These are phyloP conservation scores for Anolis apletophallus DNA, from an alignment of 2,797 vertebrate genomes.

Conservation along the genomic window DNA sequence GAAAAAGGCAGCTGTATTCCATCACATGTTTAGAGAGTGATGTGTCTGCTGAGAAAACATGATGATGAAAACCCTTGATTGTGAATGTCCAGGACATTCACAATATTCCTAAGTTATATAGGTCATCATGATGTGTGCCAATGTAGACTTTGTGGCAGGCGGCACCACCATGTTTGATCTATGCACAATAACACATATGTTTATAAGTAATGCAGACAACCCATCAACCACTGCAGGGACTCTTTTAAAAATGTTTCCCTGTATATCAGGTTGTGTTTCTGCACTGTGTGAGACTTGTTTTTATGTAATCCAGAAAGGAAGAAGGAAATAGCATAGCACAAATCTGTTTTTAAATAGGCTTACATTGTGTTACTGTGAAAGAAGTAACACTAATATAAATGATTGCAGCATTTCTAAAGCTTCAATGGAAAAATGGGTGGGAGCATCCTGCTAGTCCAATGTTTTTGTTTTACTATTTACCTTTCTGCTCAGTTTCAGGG, in stretches of 20 bases:
- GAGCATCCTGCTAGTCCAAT: no score
- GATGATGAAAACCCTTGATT: background rate
- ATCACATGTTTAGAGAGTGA: conserved; percentile 39
- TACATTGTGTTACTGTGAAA: background rate
- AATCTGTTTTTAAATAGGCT: background rate
- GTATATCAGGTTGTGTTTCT: background rate
- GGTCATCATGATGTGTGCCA: conserved; percentile 11
- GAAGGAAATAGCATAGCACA: background rate
- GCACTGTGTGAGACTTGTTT: background rate
- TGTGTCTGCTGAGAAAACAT: conserved; percentile 36
- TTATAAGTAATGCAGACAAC: conserved; percentile 38
- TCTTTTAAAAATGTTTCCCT: background rate
- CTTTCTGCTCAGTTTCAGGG: no score
- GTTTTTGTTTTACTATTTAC: background rate
- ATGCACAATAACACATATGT: background rate
- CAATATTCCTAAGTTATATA: conserved; percentile 26
- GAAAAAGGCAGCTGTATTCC: conserved; percentile 35
- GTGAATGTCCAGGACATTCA: conserved; percentile 11
- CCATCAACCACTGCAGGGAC: background rate
- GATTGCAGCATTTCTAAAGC: background rate
- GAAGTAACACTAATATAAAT: background rate
- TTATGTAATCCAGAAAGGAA: conserved; percentile 27
- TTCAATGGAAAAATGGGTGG: background rate
- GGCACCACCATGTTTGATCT: background rate
- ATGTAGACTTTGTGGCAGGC: conserved; percentile 15